Evolutionary conservation across 2,797 vertebrate genomes (phyloP), one percentile per base, ranked within the genome.

Genomic region (Orestias chungarensis): DNA sequence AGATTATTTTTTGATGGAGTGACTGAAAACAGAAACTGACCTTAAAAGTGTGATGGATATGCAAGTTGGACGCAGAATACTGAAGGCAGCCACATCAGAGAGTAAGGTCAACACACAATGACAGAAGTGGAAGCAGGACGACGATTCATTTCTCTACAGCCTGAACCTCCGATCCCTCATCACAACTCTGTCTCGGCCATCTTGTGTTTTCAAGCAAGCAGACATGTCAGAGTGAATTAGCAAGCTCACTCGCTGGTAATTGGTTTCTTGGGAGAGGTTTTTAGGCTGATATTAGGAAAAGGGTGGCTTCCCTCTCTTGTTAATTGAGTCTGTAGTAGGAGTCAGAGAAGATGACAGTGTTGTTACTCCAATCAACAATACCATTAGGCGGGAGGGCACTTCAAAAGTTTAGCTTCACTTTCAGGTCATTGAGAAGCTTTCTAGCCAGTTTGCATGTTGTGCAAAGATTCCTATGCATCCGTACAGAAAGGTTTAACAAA

Each of bases 21-120:
- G 89, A 88, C 83, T 91, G 74, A 78, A 93, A 94, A 93, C 92
- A 86, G 91, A 86, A 83, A 86, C 78, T 91, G 93, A 94, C 94
- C 94, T 95, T 94, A 93, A 92, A 90, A 92, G 87, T 85, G 86
- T 92, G 94, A 95, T 91, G 91, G 92, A 94, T 94, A 90, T 87
- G 80, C 70, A 75, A 70, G 74, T 75, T 85, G 85, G 50, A 85
- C 57, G 77, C 80, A 71, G 92, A 92, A 95, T 94, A 89, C 86
- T 91, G 93, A 92, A 90, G 82, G 81, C 73, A 77, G 81, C 68
- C 7, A 82, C 68, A 66, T 82, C 79, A 81, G 80, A 88, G 88
- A 83, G 94, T 94, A 94, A 94, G 94, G 93, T 94, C 93, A 94
- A 78, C 71, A 54, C 29, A 6, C 68, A 79, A 75, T 86, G 90